phyloP scores from a whole-genome alignment of 2,888 invertebrate species.

The Mystacides longicornis region DNA sequence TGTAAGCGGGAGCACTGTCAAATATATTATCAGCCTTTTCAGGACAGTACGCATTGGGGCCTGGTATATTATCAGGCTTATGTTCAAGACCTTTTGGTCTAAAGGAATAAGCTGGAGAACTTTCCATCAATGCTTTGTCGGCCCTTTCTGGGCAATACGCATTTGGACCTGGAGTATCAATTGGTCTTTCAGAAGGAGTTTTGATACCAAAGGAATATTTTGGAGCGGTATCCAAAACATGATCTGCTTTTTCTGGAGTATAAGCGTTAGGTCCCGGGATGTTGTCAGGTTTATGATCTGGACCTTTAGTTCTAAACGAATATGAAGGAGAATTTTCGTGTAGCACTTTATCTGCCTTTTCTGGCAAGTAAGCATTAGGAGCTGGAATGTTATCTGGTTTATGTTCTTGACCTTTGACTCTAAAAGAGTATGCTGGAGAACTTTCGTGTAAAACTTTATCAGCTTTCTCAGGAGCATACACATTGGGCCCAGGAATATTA shows the following conservation, averaged over 20 bases:
- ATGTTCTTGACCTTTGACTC: conserved; percentile 29
- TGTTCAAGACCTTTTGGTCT: conserved; percentile 58
- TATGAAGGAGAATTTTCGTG: conserved; percentile 54
- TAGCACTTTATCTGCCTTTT: conserved; percentile 44
- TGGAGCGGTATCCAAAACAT: conserved; percentile 47
- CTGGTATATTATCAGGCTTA: conserved; percentile 59
- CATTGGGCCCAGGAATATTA: conserved; percentile 58
- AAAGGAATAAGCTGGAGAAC: conserved; percentile 64
- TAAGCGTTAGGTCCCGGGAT: conserved; percentile 62
- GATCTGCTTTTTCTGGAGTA: conserved; percentile 54
- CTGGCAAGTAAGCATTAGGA: conserved; percentile 51
- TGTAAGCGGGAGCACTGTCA: conserved; percentile 31
- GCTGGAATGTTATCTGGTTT: conserved; percentile 50
- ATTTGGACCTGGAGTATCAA: conserved; percentile 57
- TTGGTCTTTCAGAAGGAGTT: conserved; percentile 51
- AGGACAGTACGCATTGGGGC: conserved; percentile 57
- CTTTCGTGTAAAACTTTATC: conserved; percentile 31
- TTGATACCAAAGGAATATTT: conserved; percentile 52
- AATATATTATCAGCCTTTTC: conserved; percentile 46
- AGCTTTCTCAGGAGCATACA: conserved; percentile 52
- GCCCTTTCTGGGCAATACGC: conserved; percentile 52
- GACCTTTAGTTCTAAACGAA: conserved; percentile 49
- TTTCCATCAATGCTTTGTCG: conserved; percentile 48
- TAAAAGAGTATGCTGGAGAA: conserved; percentile 24
- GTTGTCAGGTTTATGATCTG: conserved; percentile 42